Conservation (phyloP, 1,140 invertebrate species). For the Condylostylus longicornis region DNA sequence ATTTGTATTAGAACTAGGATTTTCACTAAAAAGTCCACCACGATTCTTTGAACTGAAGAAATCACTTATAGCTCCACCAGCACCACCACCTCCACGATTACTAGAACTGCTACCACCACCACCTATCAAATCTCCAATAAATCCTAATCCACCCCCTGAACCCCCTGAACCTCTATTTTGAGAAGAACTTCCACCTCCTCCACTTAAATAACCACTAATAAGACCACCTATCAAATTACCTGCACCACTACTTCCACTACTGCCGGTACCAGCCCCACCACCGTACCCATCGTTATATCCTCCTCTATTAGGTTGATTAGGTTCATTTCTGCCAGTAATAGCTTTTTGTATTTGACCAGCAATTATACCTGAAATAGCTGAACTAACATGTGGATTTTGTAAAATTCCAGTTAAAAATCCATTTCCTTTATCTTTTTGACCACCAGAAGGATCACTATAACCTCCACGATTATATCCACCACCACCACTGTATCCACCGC, state of each 20-base stretch:
- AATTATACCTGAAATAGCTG: constrained; percentile 29
- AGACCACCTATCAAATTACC: constrained; percentile 19
- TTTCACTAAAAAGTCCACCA: constrained; percentile 27
- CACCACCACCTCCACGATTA: constrained; percentile 8
- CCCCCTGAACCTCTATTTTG: no score
- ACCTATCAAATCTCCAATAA: no score
- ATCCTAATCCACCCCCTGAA: no score
- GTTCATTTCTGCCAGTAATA: constrained; percentile 15
- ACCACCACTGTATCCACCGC: constrained; percentile 4
- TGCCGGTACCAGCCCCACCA: constrained; percentile 9
- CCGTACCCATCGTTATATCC: constrained; percentile 6
- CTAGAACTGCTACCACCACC: constrained; percentile 6
- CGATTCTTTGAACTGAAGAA: constrained; percentile 25
- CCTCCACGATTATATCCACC: constrained; percentile 3
- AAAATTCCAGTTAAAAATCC: constrained; percentile 30
- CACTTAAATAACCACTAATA: constrained; percentile 17
- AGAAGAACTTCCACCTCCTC: constrained; percentile 12
- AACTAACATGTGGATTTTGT: constrained; percentile 27
- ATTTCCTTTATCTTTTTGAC: constrained; percentile 22
- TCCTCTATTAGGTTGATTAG: background rate
- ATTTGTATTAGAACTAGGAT: constrained; percentile 13
- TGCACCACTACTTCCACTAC: constrained; percentile 4
- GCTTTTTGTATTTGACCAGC: constrained; percentile 28
- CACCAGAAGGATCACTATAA: constrained; percentile 4
- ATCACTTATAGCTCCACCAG: constrained; percentile 16